These are phyloP conservation scores for Elaphurus davidianus DNA, from an alignment of 2,113 vertebrate species.

Conservation along the genomic window DNA sequence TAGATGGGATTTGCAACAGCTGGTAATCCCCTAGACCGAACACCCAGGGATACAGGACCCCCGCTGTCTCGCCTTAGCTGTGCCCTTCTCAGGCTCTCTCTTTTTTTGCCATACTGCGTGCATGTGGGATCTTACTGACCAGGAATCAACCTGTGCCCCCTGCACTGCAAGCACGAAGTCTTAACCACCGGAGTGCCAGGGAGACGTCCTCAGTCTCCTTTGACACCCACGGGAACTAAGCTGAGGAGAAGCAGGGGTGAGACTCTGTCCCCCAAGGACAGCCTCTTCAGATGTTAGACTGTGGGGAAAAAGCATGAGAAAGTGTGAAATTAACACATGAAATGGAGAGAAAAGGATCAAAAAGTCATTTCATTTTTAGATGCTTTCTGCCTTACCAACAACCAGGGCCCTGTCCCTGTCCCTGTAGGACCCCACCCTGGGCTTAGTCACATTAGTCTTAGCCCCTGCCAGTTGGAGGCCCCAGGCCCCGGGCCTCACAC, in stretches of 20 bases:
- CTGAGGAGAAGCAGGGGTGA: background rate
- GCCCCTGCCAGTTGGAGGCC: background rate
- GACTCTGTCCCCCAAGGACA: background rate
- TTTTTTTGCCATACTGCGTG: background rate
- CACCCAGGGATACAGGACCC: background rate
- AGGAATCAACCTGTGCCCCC: background rate
- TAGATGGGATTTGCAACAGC: background rate
- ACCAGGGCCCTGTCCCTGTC: background rate
- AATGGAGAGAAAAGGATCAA: background rate
- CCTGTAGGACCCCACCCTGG: no score
- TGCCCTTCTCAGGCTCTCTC: background rate
- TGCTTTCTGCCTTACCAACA: background rate
- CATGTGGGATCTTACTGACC: background rate
- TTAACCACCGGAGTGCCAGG: background rate
- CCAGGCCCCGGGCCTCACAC: background rate
- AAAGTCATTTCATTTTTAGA: background rate
- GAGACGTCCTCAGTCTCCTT: background rate
- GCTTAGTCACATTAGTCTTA: background rate
- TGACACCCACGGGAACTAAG: background rate
- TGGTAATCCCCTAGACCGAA: background rate
- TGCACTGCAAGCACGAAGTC: background rate
- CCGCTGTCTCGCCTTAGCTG: background rate
- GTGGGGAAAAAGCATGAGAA: background rate
- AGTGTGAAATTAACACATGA: background rate
- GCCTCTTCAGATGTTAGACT: background rate